Base-by-base conservation (phyloP, 2,113 vertebrate species). In the Bujurquina vittata region DNA sequence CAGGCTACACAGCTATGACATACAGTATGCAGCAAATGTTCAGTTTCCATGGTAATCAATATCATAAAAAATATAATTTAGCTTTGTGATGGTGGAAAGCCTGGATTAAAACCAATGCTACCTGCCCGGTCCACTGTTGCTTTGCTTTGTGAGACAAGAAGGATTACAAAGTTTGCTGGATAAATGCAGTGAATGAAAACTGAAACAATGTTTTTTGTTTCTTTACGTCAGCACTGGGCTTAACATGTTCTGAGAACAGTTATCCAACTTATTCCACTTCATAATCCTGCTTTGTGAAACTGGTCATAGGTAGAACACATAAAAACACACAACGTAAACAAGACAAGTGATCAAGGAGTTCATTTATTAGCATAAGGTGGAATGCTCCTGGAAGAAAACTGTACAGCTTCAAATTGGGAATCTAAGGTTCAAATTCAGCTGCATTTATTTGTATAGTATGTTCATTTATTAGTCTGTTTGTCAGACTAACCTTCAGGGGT, bases 401-500 rank as follows among this genome's bases (percentile, higher is more conserved):
- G 3, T 61, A 61, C 49, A 83, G 29, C 46, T 77, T 74, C 8
- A 52, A 52, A 74, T 18, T 76, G n/a, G 43, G 81, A 43, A 58
- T 58, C 31, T 4, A 22, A 7, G 6, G 33, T 67, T 75, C 33
- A 55, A 33, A 75, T 63, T 87, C 17, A 67, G 23, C 17, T 40
- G 22, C 62, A 40, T 54, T 69, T 3, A 56, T 11, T 35, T 17
- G n/a, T 43, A 11, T 11, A 20, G 23, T 65, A 35, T 33, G 58
- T 54, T 33, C 61, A 22, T 82, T 52, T 76, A 22, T 55, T 15
- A 15, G 40, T 57, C 1, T 31, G 31, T 33, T 26, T 29, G 15
- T 22, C 17, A 15, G 17, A 85, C 95, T 54, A 89, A 99, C 98
- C 98, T 93, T 99, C 98, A 7, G 98, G 98, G 0, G 98, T 98